Conservation (phyloP, 2,797 vertebrate genomes). For the Dryobates pubescens region DNA sequence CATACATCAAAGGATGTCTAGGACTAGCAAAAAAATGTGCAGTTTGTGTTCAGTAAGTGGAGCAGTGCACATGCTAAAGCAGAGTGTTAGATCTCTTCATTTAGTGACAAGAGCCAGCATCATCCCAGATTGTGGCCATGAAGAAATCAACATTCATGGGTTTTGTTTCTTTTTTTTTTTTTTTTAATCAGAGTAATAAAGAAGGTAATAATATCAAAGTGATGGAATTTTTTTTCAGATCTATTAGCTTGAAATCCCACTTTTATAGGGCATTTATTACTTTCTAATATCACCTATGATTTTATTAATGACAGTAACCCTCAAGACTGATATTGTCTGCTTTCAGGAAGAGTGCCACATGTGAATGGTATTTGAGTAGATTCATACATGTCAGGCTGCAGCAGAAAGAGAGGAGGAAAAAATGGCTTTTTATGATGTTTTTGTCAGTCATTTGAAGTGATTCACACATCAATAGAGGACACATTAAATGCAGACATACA, state of each 20-base stretch:
- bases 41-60: constrained; percentile 57
- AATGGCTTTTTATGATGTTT: neutral
- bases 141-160: neutral
- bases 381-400: neutral
- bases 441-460: neutral
- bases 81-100: constrained; percentile 58
- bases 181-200: neutral
- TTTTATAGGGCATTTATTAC: neutral
- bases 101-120: neutral
- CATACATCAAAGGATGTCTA: constrained; percentile 14
- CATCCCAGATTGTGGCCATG: neutral
- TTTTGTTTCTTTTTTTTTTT: too few species aligned
- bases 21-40: constrained; percentile 48
- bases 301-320: neutral
- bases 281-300: neutral
- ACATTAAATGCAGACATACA: neutral
- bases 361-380: neutral
- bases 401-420: neutral
- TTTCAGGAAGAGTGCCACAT: neutral
- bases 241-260: neutral
- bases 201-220: neutral
- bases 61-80: constrained; percentile 24
- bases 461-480: neutral
- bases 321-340: neutral
- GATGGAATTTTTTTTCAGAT: neutral